Base-by-base conservation (phyloP, 2,797 vertebrate genomes). In the Thunnus albacares region DNA sequence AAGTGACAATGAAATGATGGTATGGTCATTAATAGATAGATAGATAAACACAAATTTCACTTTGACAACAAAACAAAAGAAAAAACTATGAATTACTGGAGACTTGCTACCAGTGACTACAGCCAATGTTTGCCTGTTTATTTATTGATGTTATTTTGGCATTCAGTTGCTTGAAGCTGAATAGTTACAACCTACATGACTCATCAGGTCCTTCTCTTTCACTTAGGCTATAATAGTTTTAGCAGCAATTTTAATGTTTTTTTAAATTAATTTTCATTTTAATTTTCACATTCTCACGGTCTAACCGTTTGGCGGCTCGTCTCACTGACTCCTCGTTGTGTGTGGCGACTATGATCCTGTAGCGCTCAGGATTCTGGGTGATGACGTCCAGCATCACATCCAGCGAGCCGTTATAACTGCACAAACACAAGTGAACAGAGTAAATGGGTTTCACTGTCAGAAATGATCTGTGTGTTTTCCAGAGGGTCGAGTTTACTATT, bases 291-390 rank as follows among this genome's bases (percentile, higher is more conserved):
- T 41, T 3, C 3, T 6, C 0, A 18, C 14, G 13, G 7, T 79
- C 94, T 18, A 77, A 97, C 96, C 96, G 72, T 79, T 72, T 85
- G n/a, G 94, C 95, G 0, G 96, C 94, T n/a, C 87, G 94, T 73
- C 62, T 92, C 76, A 97, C 94, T 0, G 97, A 97, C 55, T 95
- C 95, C 89, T 98, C 97, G 1, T 98, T 98, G 94, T 98, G 97
- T 38, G 96, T 96, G 56, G 97, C 97, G 17, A 97, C 93, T 28
- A 98, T 98, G 75, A 98, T 92, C 71, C 93, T 95, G 88, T 94
- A 95, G 28, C 55, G 28, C 43, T 94, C 86, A 0, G 95, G 94
- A 5, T 91, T 89, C 67, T 88, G 88, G 20, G 95, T 92, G 28
- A 96, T 96, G 1, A 80, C 86, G 0, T 88, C 93, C 85, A 98